These are phyloP conservation scores for Candoia aspera DNA, from an alignment of 2,113 vertebrate species.

Conservation along the genomic window DNA sequence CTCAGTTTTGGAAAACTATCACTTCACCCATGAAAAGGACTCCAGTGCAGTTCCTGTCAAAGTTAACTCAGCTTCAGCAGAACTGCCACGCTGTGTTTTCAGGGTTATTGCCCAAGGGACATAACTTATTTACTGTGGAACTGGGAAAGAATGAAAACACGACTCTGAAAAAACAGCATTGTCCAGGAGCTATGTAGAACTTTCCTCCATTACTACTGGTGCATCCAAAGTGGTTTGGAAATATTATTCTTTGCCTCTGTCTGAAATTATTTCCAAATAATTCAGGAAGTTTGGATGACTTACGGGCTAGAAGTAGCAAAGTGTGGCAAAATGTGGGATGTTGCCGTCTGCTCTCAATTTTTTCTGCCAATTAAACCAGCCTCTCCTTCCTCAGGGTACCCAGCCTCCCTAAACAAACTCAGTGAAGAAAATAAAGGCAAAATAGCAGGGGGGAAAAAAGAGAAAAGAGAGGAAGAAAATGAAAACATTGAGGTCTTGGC, in stretches of 20 bases:
- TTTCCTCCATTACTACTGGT: background rate
- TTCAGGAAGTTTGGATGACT: background rate
- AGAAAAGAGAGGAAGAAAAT: background rate
- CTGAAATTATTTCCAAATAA: fast-evolving
- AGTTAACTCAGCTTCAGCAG: background rate
- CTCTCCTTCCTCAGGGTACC: fast-evolving
- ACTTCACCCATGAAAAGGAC: background rate
- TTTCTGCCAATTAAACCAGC: background rate
- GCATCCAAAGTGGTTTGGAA: background rate
- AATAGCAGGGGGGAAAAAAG: background rate
- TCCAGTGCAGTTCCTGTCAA: background rate
- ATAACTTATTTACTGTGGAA: conserved; percentile 1
- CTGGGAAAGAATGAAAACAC: background rate
- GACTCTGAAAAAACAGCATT: background rate
- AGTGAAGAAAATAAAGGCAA: background rate
- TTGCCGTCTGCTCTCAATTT: fast-evolving
- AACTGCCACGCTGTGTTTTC: background rate
- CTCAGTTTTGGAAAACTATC: background rate
- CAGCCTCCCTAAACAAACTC: background rate
- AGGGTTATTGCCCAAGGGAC: background rate
- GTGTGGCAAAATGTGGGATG: background rate
- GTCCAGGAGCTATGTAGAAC: background rate
- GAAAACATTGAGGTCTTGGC: background rate
- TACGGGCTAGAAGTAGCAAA: background rate
- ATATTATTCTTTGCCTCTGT: background rate